Evolutionary conservation across 2,113 vertebrate species (phyloP).

Genomic region (Elephantulus edwardii): DNA sequence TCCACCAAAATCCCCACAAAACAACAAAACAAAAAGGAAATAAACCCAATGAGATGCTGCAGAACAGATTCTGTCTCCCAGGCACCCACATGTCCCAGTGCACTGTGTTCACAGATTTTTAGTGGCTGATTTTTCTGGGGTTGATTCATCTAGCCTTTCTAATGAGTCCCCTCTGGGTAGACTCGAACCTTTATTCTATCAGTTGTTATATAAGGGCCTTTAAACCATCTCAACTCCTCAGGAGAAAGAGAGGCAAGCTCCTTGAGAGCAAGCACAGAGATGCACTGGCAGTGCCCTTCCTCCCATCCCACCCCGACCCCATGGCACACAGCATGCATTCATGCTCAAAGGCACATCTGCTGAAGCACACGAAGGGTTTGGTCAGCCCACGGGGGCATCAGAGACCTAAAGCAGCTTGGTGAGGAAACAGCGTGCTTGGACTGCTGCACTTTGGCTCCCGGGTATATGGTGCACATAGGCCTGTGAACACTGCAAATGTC

Average conservation of each 20-base stretch:
- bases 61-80: not conserved
- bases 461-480: not conserved
- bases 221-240: not conserved
- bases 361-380: not conserved
- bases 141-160: not conserved
- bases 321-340: not conserved
- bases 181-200: not conserved
- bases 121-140: not conserved
- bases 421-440: not conserved
- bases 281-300: not conserved
- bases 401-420: not conserved
- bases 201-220: not conserved
- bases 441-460: conserved; percentile 41
- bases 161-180: not conserved
- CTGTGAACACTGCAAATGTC: conserved; percentile 45
- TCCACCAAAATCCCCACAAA: no score
- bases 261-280: not conserved
- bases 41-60: not conserved
- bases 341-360: not conserved
- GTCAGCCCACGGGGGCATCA: not conserved
- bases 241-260: rapidly evolving
- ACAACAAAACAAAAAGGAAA: not conserved
- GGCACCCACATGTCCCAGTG: not conserved
- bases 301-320: not conserved
- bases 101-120: not conserved